Evolutionary conservation across 2,888 invertebrate genomes (phyloP).

Genomic region (Petrophora chlorosata): DNA sequence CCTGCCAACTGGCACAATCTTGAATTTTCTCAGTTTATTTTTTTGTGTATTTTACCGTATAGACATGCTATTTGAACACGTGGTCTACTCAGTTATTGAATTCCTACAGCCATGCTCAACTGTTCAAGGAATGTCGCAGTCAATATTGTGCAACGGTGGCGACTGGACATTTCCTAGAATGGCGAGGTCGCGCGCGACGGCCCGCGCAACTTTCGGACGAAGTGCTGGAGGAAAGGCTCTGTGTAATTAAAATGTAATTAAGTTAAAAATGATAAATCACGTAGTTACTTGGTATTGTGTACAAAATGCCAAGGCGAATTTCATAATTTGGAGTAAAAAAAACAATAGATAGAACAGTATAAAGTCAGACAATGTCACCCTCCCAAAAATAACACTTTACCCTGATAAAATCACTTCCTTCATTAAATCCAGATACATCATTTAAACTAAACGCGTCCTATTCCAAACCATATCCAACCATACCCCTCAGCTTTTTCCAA

Average conservation of each 20-base stretch:
- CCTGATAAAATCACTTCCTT: not conserved
- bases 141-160: conserved; percentile 30
- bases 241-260: conserved; percentile 2
- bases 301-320: too few relatives aligned
- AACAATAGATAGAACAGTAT: too few relatives aligned
- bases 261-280: not conserved
- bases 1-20: too few relatives aligned
- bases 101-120: conserved; percentile 7
- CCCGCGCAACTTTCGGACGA: conserved; percentile 30
- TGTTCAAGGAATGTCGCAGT: conserved; percentile 24
- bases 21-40: too few relatives aligned
- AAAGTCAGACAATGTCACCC: too few relatives aligned
- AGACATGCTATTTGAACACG: not conserved
- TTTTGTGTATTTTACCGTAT: too few relatives aligned
- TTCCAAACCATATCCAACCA: not conserved
- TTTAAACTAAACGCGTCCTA: conserved; percentile 16
- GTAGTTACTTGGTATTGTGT: not conserved
- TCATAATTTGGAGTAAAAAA: too few relatives aligned
- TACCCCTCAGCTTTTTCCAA: not conserved
- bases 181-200: conserved; percentile 33
- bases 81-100: not conserved
- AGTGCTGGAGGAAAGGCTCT: conserved; percentile 2
- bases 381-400: not conserved
- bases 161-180: conserved; percentile 36
- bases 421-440: conserved; percentile 3